Evolutionary conservation across 1,140 invertebrate species (phyloP), one percentile per base, ranked within the genome.

Genomic region (Drosophila kohkoa): DNA sequence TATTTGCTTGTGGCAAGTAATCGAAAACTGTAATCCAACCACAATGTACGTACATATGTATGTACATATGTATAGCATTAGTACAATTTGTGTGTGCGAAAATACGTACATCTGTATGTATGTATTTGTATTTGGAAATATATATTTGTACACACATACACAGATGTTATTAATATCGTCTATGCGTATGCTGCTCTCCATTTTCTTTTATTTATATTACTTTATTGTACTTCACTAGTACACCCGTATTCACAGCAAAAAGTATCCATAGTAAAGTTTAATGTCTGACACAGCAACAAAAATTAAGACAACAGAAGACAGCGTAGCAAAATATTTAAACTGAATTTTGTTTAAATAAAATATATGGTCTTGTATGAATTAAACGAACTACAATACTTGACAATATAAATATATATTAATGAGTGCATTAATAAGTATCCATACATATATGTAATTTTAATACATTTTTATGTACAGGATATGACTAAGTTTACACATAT

Each of bases 221-320:
- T 59, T 75, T 72, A 38, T 38, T 20, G 60, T 41, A 46, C 46
- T 35, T 45, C 68, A 51, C 82, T 74, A 69, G 70, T 77, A 75
- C 57, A 63, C 32, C 28, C 20, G 43, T 59, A 74, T 66, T 52
- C 25, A 45, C 30, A 32, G 66, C 16, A 59, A 54, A 71, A 63
- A 62, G 60, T 54, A 41, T 46, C 46, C 62, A 70, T 72, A 72
- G 72, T 78, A 88, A 88, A 83, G 77, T 88, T 88, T 67, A 88
- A 81, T 83, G 83, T 83, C 82, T 86, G 73, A 20, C 62, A 54
- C 51, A 69, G 35, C 43, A 70, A 73, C 41, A 66, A 62, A 10
- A 60, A 32, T 15, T 43, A 30, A 60, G 30, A 10, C 49, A 65
- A 54, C 43, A 67, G 35, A 46, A 67, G 35, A 46, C 30, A 41